Evolutionary conservation across 1,140 invertebrate species (phyloP).

Genomic region (Drepana arcuata): DNA sequence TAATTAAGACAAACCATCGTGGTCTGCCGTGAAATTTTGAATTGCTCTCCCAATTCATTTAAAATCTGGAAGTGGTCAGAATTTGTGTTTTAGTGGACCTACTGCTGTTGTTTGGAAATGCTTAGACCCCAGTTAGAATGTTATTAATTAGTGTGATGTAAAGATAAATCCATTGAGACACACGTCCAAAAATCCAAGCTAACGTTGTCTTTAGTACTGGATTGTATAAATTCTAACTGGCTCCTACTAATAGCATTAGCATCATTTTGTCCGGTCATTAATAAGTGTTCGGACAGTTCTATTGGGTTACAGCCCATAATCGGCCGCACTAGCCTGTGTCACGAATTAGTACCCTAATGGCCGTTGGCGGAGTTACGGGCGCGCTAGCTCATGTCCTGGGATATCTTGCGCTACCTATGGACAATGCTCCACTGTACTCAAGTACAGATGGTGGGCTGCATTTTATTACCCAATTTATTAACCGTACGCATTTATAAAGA

Average conservation of each 20-base stretch:
- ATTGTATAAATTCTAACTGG: slow-evolving; percentile 22
- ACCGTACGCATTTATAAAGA: too few relatives aligned
- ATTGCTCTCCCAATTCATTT: too few relatives aligned
- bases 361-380: slow-evolving; percentile 13
- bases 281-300: slow-evolving; percentile 54
- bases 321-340: slow-evolving; percentile 25
- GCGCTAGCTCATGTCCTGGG: slow-evolving; percentile 11
- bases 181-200: slow-evolving; percentile 4
- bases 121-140: not conserved
- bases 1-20: too few relatives aligned
- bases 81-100: too few relatives aligned
- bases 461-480: slow-evolving; percentile 7
- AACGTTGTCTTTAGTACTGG: slow-evolving; percentile 8
- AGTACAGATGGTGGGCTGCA: too few relatives aligned
- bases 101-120: too few relatives aligned
- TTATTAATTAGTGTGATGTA: not conserved
- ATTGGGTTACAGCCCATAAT: slow-evolving; percentile 46
- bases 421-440: too few relatives aligned
- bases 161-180: not conserved
- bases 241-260: slow-evolving; percentile 55
- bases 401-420: slow-evolving; percentile 11
- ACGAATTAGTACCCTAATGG: slow-evolving; percentile 48
- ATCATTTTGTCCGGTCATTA: slow-evolving; percentile 56
- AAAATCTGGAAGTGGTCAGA: too few relatives aligned
- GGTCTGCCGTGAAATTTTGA: too few relatives aligned